phyloP scores from a whole-genome alignment of 2,888 invertebrate species.

The Vandiemenella viatica region DNA sequence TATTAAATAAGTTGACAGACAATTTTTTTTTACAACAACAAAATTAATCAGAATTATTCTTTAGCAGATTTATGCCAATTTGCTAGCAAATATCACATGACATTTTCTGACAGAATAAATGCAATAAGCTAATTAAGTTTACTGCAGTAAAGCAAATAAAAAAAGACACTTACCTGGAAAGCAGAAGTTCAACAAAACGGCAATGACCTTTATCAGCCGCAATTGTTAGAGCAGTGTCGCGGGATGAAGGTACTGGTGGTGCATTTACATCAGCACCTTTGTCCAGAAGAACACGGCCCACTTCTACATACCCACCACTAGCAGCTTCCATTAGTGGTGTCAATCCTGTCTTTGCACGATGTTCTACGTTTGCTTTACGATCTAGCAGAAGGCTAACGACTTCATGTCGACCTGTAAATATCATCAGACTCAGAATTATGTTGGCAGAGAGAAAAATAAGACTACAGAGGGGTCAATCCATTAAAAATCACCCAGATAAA shows the following conservation, averaged over 20 bases:
- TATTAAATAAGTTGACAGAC: no score
- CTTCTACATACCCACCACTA: slow-evolving; percentile 97
- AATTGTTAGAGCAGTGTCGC: slow-evolving; percentile 96
- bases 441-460: no score
- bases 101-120: no score
- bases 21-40: no score
- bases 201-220: slow-evolving; percentile 99
- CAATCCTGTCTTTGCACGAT: slow-evolving; percentile 95
- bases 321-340: slow-evolving; percentile 99
- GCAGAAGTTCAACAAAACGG: slow-evolving; percentile 72
- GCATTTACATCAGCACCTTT: slow-evolving; percentile 98
- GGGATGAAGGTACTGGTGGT: slow-evolving; percentile 90
- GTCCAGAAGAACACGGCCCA: slow-evolving; percentile 85
- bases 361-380: slow-evolving; percentile 95
- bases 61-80: no score
- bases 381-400: slow-evolving; percentile 92
- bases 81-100: no score
- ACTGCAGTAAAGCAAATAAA: no score
- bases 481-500: no score
- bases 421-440: no score
- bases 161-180: slow-evolving; percentile 40
- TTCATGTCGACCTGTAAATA: slow-evolving; percentile 78
- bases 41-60: no score
- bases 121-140: no score
- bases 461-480: no score